These are phyloP conservation scores for Hystrix brachyura DNA, from an alignment of 2,113 vertebrate species.

Conservation along the genomic window DNA sequence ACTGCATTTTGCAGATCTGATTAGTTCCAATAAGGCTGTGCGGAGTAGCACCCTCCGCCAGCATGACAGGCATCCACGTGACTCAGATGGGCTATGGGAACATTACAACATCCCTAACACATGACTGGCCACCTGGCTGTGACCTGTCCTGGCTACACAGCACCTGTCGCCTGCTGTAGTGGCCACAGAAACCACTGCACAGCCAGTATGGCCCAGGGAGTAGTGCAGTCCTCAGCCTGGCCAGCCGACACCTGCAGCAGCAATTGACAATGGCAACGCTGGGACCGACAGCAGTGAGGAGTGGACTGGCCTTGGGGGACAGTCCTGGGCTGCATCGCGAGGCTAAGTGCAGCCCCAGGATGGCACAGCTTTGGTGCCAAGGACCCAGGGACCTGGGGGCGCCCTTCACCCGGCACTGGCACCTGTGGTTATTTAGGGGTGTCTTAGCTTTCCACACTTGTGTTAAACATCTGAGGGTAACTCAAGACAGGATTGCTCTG, in stretches of 20 bases:
- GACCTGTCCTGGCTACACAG: neutral
- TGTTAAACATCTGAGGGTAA: neutral
- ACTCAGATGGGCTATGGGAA: neutral
- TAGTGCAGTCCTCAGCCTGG: too few relatives aligned
- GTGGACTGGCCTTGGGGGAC: neutral
- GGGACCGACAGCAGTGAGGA: too few relatives aligned
- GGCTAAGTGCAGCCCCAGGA: neutral
- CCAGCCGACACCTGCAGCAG: neutral
- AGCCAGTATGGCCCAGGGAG: too few relatives aligned
- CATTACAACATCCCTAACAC: neutral
- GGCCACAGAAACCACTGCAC: neutral
- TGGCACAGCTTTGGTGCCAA: neutral
- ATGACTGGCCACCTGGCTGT: neutral
- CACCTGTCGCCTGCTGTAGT: neutral
- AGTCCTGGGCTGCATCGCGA: neutral
- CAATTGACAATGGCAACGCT: too few relatives aligned
- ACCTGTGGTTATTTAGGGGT: neutral
- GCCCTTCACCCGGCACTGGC: neutral
- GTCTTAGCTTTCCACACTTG: neutral
- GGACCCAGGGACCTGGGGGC: neutral
- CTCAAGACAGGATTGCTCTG: neutral
- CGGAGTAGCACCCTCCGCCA: too few relatives aligned
- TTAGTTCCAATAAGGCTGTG: too few relatives aligned
- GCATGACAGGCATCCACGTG: neutral
- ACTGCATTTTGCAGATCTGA: neutral